Evolutionary conservation across 2,888 invertebrate species (phyloP).

Genomic region (Capitulum mitella): DNA sequence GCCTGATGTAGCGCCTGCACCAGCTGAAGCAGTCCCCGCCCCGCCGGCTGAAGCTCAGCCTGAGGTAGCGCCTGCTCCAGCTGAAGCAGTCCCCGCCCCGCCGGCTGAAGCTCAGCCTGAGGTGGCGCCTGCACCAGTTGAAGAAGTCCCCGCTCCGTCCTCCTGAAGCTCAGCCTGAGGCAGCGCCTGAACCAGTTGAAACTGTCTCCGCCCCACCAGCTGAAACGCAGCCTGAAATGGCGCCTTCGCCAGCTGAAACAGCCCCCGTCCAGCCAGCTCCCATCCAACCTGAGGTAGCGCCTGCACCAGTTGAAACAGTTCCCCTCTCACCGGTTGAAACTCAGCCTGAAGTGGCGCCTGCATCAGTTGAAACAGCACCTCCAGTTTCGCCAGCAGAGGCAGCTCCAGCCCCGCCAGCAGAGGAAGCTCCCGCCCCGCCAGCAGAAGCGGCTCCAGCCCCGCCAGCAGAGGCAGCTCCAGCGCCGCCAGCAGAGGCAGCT

Average conservation of each 20-base stretch:
- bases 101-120: background rate
- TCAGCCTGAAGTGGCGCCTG: background rate
- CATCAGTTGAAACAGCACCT: background rate
- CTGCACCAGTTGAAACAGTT: background rate
- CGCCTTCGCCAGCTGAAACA: background rate
- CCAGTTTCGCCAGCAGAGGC: background rate
- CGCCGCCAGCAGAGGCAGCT: background rate
- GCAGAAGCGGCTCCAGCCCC: background rate
- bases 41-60: background rate
- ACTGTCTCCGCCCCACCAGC: background rate
- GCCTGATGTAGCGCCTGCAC: background rate
- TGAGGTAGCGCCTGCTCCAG: background rate
- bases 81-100: background rate
- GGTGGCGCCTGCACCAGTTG: background rate
- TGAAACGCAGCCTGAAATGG: background rate
- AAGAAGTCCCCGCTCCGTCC: background rate
- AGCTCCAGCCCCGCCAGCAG: background rate
- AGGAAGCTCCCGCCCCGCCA: background rate
- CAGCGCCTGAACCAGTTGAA: background rate
- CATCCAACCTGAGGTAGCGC: background rate
- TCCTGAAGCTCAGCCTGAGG: background rate
- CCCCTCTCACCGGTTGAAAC: background rate
- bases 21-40: background rate
- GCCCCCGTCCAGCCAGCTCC: background rate
- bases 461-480: background rate